Conservation (phyloP, 2,888 invertebrate genomes). For the Mongoloraphidia duomilia region DNA sequence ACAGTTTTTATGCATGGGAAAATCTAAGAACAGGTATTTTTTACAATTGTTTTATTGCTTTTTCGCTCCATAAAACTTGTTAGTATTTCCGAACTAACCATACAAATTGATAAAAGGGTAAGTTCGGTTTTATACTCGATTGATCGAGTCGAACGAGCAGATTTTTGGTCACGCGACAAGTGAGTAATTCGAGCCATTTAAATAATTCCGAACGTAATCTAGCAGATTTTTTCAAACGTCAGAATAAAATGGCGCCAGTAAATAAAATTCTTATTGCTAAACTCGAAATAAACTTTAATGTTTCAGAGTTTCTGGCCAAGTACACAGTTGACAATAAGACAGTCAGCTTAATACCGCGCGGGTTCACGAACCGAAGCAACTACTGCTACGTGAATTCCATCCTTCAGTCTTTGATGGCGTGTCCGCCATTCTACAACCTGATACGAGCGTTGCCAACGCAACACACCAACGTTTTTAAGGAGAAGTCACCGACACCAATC, state of each 20-base stretch:
- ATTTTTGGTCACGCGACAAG: too few relatives aligned
- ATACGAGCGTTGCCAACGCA: slow-evolving; percentile 61
- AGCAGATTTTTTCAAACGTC: too few relatives aligned
- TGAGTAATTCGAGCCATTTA: too few relatives aligned
- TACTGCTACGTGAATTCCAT: slow-evolving; percentile 96
- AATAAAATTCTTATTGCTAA: too few relatives aligned
- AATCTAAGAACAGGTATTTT: too few relatives aligned
- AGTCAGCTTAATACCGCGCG: slow-evolving; percentile 72
- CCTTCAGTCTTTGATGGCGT: slow-evolving; percentile 82
- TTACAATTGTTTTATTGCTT: not conserved
- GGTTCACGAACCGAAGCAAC: slow-evolving; percentile 84
- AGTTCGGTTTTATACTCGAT: too few relatives aligned
- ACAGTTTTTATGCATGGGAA: slow-evolving; percentile 24
- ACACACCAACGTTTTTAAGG: slow-evolving; percentile 34
- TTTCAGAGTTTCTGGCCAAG: slow-evolving; percentile 58
- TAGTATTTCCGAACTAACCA: too few relatives aligned
- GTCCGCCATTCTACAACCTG: slow-evolving; percentile 90
- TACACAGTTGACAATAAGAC: slow-evolving; percentile 66
- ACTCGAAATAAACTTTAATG: slow-evolving; percentile 12
- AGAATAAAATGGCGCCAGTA: too few relatives aligned
- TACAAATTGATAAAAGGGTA: too few relatives aligned
- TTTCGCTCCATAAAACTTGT: too few relatives aligned
- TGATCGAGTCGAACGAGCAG: too few relatives aligned
- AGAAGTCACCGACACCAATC: slow-evolving; percentile 55
- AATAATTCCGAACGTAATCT: too few relatives aligned